A percentile compares a stretch with the other conserved stretches of the same genome.
phyloP scores from a whole-genome alignment of 2,113 vertebrate genomes.

The Grantiella picta region DNA sequence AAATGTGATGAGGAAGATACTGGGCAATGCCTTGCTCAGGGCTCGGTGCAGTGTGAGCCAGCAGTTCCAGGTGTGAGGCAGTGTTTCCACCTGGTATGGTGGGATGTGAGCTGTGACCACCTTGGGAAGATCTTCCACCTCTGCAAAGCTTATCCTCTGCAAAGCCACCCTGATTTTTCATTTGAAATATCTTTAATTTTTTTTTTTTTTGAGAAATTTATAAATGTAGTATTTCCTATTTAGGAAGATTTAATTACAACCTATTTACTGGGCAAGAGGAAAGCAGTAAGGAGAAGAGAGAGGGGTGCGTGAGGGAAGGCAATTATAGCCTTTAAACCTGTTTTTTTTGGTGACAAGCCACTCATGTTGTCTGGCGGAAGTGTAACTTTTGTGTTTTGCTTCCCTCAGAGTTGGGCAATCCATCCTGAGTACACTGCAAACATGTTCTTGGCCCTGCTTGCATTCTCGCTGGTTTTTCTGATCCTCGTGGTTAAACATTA shows the following conservation, averaged over 20 bases:
- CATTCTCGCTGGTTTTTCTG: background rate
- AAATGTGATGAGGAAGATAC: background rate
- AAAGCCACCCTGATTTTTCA: background rate
- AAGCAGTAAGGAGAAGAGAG: background rate
- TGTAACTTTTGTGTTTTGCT: slow-evolving; percentile 67
- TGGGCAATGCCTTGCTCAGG: accelerated
- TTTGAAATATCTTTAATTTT: background rate
- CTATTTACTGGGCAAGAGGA: background rate
- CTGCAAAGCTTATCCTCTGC: background rate
- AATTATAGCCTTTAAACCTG: background rate
- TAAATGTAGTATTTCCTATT: background rate
- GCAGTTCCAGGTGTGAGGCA: background rate
- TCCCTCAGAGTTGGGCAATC: slow-evolving; percentile 71
- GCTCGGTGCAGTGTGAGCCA: background rate
- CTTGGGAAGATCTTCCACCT: background rate
- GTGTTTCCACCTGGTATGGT: background rate
- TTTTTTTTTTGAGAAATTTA: slow-evolving; percentile 8
- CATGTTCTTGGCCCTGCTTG: background rate
- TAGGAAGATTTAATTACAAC: background rate
- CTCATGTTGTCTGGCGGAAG: slow-evolving; percentile 60
- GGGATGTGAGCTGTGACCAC: background rate
- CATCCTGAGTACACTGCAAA: slow-evolving; percentile 49
- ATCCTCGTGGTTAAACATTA: background rate
- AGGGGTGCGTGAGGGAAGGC: background rate
- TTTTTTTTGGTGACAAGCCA: slow-evolving; percentile 49